Conservation (phyloP, 2,113 vertebrate species). For the Todiramphus saurophagus region DNA sequence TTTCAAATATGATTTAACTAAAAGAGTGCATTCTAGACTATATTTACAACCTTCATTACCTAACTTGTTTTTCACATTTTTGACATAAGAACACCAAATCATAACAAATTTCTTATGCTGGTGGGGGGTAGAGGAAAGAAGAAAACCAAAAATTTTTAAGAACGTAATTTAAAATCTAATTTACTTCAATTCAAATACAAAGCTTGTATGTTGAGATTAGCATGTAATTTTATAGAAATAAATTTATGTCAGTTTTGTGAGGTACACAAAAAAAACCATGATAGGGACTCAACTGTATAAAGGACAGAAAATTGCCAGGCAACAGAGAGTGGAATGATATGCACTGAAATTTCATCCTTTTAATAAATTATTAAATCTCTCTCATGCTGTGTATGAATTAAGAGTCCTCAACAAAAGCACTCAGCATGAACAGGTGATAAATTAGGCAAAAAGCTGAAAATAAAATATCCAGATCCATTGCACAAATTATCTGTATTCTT, state of each 20-base stretch:
- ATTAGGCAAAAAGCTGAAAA: neutral
- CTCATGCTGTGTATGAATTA: neutral
- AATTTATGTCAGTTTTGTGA: neutral
- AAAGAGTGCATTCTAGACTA: neutral
- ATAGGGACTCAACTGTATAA: neutral
- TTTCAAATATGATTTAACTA: neutral
- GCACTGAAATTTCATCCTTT: neutral
- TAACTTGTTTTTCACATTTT: neutral
- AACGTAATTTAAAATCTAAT: neutral
- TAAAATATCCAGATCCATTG: neutral
- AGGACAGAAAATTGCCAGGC: neutral
- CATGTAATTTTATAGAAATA: neutral
- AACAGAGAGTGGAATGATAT: neutral
- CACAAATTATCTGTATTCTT: slow-evolving; percentile 3
- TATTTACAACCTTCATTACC: neutral
- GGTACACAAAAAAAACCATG: fast-evolving
- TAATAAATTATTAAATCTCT: neutral
- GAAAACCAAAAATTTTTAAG: neutral
- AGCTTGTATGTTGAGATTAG: neutral
- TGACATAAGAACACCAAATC: neutral
- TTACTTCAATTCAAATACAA: neutral
- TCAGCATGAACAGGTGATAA: neutral
- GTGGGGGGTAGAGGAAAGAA: neutral
- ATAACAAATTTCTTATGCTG: neutral
- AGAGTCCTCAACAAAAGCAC: neutral